Base-by-base conservation (phyloP, 1,140 invertebrate species). In the Euura saliciscinereae region DNA sequence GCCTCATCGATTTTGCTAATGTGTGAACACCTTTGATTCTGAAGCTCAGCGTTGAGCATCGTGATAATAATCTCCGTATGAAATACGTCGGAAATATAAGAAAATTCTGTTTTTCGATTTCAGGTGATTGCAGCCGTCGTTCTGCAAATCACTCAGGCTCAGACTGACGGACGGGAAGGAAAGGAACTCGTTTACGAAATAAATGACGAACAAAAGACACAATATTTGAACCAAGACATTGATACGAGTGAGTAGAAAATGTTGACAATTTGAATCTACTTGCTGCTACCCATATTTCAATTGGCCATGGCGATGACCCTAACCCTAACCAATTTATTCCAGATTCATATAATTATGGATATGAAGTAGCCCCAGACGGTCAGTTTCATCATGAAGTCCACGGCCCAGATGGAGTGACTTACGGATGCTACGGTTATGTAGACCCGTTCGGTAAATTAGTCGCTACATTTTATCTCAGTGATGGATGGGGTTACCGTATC, bases 331-430 rank as follows among this genome's bases (percentile, higher is more conserved):
- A 4, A 65, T 71, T 11, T 73, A 45, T 75, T 73, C 10, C 71
- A 92, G 92, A 89, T 81, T 89, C 91, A 66, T 94, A 93, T 80
- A 91, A 91, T 78, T 94, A 93, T 80, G 92, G 92, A 67, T 94
- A 94, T 79, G 91, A 94, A 81, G 89, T 94, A 2, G 91, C 90
- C 71, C 90, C 91, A 0, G 90, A 91, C 78, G 93, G 93, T 7
- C 93, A 94, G 80, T 95, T 95, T 80, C 93, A 95, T 79, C 93
- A 95, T 76, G 94, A 95, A 86, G 90, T 88, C 51, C 89, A 91
- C 70, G 93, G 92, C 10, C 90, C 92, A 0, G 93, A 94, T 78
- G 92, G 92, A 7, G 91, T 94, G 13, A 94, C 93, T 0, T 94
- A 94, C 74, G 94, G 94, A 75, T 94, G 93, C 83, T 94, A 94